A percentile compares a stretch with the other conserved stretches of the same genome.
These are phyloP conservation scores for Gopherus evgoodei DNA, from an alignment of 2,113 vertebrate species.

Conservation along the genomic window DNA sequence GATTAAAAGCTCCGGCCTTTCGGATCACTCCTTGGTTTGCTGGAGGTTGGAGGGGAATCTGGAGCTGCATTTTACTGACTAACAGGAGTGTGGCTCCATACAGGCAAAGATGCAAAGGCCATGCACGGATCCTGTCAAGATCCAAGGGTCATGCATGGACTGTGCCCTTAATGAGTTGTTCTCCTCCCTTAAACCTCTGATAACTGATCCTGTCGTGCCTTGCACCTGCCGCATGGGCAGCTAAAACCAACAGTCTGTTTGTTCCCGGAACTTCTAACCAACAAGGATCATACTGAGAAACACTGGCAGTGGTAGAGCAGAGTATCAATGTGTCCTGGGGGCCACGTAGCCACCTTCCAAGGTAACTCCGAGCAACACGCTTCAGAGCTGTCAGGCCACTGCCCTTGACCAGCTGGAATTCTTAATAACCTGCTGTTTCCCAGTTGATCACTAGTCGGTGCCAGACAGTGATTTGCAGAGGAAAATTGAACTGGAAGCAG, in stretches of 20 bases:
- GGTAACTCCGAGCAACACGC: background rate
- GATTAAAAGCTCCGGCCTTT: background rate
- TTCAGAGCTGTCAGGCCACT: background rate
- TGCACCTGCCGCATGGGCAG: background rate
- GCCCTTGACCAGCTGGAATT: background rate
- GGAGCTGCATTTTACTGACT: background rate
- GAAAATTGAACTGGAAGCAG: background rate
- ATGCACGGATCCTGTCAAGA: background rate
- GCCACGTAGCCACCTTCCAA: background rate
- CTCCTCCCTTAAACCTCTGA: background rate
- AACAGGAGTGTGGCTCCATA: background rate
- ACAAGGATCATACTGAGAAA: background rate
- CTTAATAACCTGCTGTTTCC: background rate
- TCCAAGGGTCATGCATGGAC: background rate
- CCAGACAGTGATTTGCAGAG: background rate
- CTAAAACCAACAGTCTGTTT: too few relatives aligned
- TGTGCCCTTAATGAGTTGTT: background rate
- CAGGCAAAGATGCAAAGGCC: background rate
- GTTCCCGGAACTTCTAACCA: background rate
- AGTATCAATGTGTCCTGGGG: too few relatives aligned
- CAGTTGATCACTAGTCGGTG: background rate
- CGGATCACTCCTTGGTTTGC: background rate
- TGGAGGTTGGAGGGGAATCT: background rate
- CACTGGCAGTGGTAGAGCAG: background rate
- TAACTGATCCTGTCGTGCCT: background rate